Conservation (phyloP, 2,113 vertebrate genomes). For the zebrafish (Danio rerio) region GRCz12tu NC_133186.1:6022501-6023000, state of each 20-base stretch:
- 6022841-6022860: conserved; percentile 85
- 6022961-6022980: conserved; percentile 89
- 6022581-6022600: conserved; percentile 40
- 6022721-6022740: conserved; percentile 31
- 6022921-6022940: conserved; percentile 91
- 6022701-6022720: not conserved
- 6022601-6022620: conserved; percentile 31
- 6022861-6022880: conserved; percentile 93
- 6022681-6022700: not conserved
- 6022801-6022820: conserved; percentile 77
- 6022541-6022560: conserved; percentile 45
- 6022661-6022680: conserved; percentile 10
- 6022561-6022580: conserved; percentile 56
- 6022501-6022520: conserved; percentile 69
- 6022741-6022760: conserved; percentile 48
- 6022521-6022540: conserved; percentile 73
- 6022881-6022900: conserved; percentile 82
- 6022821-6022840: conserved; percentile 84
- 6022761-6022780: conserved; percentile 32
- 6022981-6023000: conserved; percentile 82
- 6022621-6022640: conserved; percentile 34
- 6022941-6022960: conserved; percentile 95
- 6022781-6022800: conserved; percentile 97
- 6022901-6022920: conserved; percentile 82
- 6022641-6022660: not conserved